Percentiles rank a stretch among this genome's conserved stretches.
phyloP scores from a whole-genome alignment of 2,113 vertebrate species.

The Dicrurus megarhynchus region DNA sequence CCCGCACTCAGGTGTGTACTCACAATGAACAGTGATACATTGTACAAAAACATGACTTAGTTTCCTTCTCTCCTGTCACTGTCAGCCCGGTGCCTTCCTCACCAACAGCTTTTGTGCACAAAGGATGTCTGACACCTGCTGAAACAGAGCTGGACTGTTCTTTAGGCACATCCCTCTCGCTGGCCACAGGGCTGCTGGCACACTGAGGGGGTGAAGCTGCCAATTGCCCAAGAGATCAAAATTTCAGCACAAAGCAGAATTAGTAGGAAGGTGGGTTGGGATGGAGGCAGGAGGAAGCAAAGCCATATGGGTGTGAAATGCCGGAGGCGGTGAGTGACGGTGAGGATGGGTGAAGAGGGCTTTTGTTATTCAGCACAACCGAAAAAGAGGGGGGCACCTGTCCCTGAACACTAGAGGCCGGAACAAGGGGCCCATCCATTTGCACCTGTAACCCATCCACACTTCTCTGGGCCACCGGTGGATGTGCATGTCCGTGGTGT shows the following conservation, averaged over 20 bases:
- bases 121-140: neutral
- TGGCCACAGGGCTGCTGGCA: neutral
- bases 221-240: neutral
- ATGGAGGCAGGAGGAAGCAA: neutral
- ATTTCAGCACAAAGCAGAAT: neutral
- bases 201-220: neutral
- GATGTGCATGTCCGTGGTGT: fast-evolving
- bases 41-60: neutral
- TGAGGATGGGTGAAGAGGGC: neutral
- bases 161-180: fast-evolving
- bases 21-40: neutral
- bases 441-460: neutral
- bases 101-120: neutral
- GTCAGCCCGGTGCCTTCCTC: neutral
- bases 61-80: neutral
- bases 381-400: neutral
- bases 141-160: fast-evolving
- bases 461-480: neutral
- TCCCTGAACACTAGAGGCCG: neutral
- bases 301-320: neutral
- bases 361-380: neutral
- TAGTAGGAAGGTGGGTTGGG: neutral
- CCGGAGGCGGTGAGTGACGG: neutral
- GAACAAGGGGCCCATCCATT: neutral
- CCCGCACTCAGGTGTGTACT: neutral